These are phyloP conservation scores for Cephus nigrinus DNA, from an alignment of 2,888 invertebrate genomes.

Conservation along the genomic window DNA sequence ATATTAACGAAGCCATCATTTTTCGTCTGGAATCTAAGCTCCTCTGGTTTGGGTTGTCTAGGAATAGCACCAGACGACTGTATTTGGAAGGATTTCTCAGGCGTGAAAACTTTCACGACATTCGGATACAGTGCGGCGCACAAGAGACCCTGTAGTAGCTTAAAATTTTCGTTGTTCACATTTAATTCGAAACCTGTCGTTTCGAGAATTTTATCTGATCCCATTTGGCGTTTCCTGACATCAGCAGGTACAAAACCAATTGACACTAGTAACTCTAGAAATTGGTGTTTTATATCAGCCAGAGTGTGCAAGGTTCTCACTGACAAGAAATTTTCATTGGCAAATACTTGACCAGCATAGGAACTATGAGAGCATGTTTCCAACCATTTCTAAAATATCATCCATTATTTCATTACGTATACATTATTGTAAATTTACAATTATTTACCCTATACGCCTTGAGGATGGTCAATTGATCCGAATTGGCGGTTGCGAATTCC, in stretches of 20 bases:
- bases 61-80: constrained; percentile 82
- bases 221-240: constrained; percentile 70
- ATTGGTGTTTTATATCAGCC: constrained; percentile 87
- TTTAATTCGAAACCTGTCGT: constrained; percentile 79
- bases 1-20: constrained; percentile 78
- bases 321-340: constrained; percentile 86
- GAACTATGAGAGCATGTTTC: constrained; percentile 74
- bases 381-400: constrained; percentile 78
- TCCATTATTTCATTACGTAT: background rate
- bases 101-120: constrained; percentile 85
- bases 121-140: constrained; percentile 95
- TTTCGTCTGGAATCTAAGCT: constrained; percentile 80
- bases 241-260: constrained; percentile 83
- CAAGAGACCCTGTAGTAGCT: constrained; percentile 83
- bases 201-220: constrained; percentile 74
- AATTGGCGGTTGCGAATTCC: constrained; percentile 81
- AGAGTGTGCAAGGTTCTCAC: constrained; percentile 84
- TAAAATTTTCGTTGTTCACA: constrained; percentile 78
- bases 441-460: constrained; percentile 81
- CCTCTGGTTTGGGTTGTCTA: constrained; percentile 76
- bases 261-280: constrained; percentile 78
- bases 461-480: constrained; percentile 90
- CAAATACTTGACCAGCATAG: constrained; percentile 81
- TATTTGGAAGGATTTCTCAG: constrained; percentile 80
- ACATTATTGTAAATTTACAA: constrained; percentile 7